Evolutionary conservation across 2,113 vertebrate species (phyloP).

Genomic region (Pomatorhinus ruficollis): DNA sequence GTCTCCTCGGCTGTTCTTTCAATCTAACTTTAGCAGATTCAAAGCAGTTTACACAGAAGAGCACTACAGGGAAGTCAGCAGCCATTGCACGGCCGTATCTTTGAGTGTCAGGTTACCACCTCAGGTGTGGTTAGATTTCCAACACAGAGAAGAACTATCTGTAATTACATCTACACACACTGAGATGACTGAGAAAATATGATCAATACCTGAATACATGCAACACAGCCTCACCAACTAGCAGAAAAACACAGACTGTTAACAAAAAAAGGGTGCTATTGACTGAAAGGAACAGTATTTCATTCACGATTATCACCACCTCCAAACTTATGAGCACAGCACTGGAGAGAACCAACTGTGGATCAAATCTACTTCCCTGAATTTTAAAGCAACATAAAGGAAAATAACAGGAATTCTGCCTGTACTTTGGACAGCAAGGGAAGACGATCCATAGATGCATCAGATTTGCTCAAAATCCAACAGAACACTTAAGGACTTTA

Average conservation of each 20-base stretch:
- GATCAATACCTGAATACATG: neutral
- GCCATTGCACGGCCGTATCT: neutral
- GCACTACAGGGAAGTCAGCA: neutral
- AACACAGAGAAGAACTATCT: neutral
- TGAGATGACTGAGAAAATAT: neutral
- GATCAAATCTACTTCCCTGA: neutral
- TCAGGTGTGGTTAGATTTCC: neutral
- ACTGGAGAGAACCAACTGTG: neutral
- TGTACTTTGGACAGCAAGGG: neutral
- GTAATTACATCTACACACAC: neutral
- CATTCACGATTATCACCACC: neutral
- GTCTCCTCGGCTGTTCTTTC: neutral
- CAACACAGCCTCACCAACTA: neutral
- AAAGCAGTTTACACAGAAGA: neutral
- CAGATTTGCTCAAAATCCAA: neutral
- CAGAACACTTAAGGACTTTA: neutral
- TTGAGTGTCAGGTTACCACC: neutral
- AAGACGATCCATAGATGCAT: neutral
- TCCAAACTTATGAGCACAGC: neutral
- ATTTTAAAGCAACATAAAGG: neutral
- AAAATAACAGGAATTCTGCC: neutral
- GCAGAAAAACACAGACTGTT: neutral
- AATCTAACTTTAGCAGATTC: rapidly evolving
- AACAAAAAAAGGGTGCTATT: neutral
- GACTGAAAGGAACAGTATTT: neutral